Conservation (phyloP, 2,888 invertebrate species). For the Mythimna lalbum region DNA sequence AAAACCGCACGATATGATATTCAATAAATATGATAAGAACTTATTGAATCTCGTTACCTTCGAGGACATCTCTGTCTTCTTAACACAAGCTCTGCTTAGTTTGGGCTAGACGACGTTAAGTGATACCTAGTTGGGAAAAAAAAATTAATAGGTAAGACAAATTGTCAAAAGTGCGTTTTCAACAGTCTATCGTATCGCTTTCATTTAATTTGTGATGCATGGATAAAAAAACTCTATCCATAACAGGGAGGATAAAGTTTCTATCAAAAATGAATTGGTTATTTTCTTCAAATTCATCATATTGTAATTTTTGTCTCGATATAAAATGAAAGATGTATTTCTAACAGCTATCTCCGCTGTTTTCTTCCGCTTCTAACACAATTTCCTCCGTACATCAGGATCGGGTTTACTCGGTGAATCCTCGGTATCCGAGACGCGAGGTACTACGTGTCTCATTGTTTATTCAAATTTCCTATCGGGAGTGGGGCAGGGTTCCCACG, state of each 20-base stretch:
- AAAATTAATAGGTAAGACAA: not conserved
- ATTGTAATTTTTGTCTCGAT: not conserved
- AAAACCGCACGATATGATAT: too few relatives aligned
- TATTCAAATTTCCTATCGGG: constrained; percentile 67
- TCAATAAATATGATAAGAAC: too few relatives aligned
- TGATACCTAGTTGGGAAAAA: too few relatives aligned
- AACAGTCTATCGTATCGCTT: not conserved
- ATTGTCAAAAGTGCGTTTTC: not conserved
- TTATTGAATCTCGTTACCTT: too few relatives aligned
- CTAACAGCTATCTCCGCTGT: not conserved
- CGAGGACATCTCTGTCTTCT: too few relatives aligned
- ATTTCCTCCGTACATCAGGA: constrained; percentile 36
- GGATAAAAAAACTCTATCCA: too few relatives aligned
- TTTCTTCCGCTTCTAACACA: constrained; percentile 25
- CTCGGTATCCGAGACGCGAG: constrained; percentile 8
- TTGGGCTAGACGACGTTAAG: too few relatives aligned
- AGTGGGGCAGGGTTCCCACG: constrained; percentile 67
- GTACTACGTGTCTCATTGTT: constrained; percentile 63
- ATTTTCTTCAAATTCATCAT: not conserved
- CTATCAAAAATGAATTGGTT: not conserved
- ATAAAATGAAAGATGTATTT: constrained; percentile 11
- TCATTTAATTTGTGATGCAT: too few relatives aligned
- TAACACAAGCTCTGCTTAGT: too few relatives aligned
- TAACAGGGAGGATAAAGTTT: not conserved
- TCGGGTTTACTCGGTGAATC: constrained; percentile 19